A percentile compares a stretch with the other conserved stretches of the same genome.
Conservation (phyloP, 2,888 invertebrate genomes). For the Phaedon cochleariae region DNA sequence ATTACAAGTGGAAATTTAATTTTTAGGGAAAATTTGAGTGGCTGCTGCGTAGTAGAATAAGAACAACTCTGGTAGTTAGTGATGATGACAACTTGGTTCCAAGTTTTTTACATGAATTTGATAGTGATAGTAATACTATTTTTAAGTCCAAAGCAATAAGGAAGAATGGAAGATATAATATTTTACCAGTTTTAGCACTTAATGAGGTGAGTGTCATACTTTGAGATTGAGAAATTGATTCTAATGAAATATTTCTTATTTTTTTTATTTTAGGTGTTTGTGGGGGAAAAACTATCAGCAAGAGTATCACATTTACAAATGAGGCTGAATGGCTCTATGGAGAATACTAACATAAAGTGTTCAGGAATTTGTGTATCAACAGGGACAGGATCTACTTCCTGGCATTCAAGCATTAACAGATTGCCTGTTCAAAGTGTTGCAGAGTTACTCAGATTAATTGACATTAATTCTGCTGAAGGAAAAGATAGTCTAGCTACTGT, state of each 20-base stretch:
- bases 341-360: conserved; percentile 88
- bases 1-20: not conserved
- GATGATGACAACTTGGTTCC: conserved; percentile 62
- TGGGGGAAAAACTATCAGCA: conserved; percentile 95
- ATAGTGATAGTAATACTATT: conserved; percentile 37
- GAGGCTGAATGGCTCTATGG: conserved; percentile 72
- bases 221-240: not conserved
- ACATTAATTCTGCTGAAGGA: conserved; percentile 55
- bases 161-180: conserved; percentile 57
- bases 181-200: conserved; percentile 90
- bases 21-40: conserved; percentile 82
- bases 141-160: conserved; percentile 30
- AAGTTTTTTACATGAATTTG: conserved; percentile 63
- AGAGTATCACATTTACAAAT: conserved; percentile 92
- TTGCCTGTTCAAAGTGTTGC: conserved; percentile 78
- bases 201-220: conserved; percentile 87
- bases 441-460: conserved; percentile 70
- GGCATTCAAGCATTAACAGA: conserved; percentile 95
- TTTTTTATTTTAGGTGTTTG: conserved; percentile 77
- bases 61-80: conserved; percentile 83
- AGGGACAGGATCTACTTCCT: conserved; percentile 97
- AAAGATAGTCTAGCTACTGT: conserved; percentile 58
- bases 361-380: conserved; percentile 96
- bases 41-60: conserved; percentile 88
- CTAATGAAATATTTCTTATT: conserved; percentile 16